phyloP scores from a whole-genome alignment of 2,888 invertebrate species.

The Epinotia nisella region DNA sequence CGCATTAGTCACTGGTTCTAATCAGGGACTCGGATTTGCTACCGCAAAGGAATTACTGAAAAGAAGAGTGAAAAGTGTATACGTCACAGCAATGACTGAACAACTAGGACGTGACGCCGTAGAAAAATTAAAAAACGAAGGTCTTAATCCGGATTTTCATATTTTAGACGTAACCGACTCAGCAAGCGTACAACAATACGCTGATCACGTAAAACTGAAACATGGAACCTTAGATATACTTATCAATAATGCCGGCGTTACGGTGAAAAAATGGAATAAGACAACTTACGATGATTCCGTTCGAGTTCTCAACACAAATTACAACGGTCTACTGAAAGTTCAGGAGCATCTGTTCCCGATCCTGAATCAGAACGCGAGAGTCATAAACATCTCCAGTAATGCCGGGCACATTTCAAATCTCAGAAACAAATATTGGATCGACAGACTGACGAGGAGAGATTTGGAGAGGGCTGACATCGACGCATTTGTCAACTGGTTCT shows the following conservation, averaged over 20 bases:
- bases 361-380: slow-evolving; percentile 53
- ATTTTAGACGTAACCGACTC: slow-evolving; percentile 55
- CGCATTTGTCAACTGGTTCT: slow-evolving; percentile 53
- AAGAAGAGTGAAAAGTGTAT: slow-evolving; percentile 86
- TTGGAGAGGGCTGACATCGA: slow-evolving; percentile 51
- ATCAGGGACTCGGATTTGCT: slow-evolving; percentile 87
- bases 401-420: slow-evolving; percentile 54
- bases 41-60: slow-evolving; percentile 86
- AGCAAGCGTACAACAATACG: slow-evolving; percentile 52
- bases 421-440: slow-evolving; percentile 51
- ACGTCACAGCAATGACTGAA: slow-evolving; percentile 86
- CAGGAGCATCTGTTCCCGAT: slow-evolving; percentile 53
- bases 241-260: slow-evolving; percentile 57
- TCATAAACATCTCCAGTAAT: slow-evolving; percentile 53
- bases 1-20: slow-evolving; percentile 85
- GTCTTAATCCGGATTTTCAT: slow-evolving; percentile 64
- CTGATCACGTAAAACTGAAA: slow-evolving; percentile 50
- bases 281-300: slow-evolving; percentile 54
- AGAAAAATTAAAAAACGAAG: slow-evolving; percentile 76
- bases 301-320: slow-evolving; percentile 53
- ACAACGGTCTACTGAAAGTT: slow-evolving; percentile 50
- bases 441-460: slow-evolving; percentile 48
- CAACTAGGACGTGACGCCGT: slow-evolving; percentile 82
- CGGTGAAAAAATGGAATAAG: slow-evolving; percentile 46
- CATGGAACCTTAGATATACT: slow-evolving; percentile 57